phyloP scores from a whole-genome alignment of 2,113 vertebrate species.

The Malurus elegans region DNA sequence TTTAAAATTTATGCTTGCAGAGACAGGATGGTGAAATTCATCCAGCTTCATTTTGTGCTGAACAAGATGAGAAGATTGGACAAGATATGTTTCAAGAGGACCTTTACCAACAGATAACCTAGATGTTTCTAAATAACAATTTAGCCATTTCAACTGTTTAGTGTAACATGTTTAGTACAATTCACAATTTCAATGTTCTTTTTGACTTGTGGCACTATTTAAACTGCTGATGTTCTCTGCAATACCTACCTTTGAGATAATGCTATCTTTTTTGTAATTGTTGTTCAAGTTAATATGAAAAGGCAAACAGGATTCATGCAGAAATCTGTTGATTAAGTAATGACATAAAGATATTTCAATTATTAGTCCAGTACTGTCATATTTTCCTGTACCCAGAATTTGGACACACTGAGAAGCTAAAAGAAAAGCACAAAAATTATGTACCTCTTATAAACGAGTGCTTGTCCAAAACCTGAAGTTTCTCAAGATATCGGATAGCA shows the following conservation, averaged over 20 bases:
- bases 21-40: conserved; percentile 56
- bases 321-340: background rate
- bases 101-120: conserved; percentile 6
- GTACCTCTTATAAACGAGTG: background rate
- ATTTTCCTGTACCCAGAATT: background rate
- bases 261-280: background rate
- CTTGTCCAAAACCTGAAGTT: background rate
- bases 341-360: background rate
- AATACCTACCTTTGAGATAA: background rate
- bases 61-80: conserved; percentile 42
- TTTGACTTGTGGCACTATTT: background rate
- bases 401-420: background rate
- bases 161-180: background rate
- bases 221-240: background rate
- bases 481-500: background rate
- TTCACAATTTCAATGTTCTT: background rate
- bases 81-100: conserved; percentile 4
- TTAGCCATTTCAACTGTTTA: background rate
- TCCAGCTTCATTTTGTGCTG: conserved; percentile 14
- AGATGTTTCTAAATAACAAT: background rate
- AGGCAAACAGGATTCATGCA: background rate
- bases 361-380: background rate
- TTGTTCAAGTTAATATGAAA: background rate
- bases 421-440: background rate
- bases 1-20: conserved; percentile 71